Evolutionary conservation across 2,888 invertebrate genomes (phyloP), one percentile per base, ranked within the genome.

Genomic region (Pharmacophagus antenor): DNA sequence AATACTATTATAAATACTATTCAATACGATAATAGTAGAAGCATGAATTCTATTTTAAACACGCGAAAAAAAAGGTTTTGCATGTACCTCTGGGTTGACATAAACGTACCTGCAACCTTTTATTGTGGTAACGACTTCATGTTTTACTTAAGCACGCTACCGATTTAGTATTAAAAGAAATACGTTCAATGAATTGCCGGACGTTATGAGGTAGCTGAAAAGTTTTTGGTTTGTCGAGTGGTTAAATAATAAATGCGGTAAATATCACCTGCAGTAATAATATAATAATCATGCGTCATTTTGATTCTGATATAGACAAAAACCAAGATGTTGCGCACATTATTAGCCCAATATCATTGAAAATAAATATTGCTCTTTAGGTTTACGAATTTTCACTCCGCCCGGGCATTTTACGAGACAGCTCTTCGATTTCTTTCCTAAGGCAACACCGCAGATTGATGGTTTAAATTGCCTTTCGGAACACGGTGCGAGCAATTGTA

Each of bases 171-270:
- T 67, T 64, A 61, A 69, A 73, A 70, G 74, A 77, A 76, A 73
- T 72, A 73, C 70, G 67, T 67, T 71, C 75, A 61, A 68, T 70
- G 73, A 77, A 78, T 61, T 70, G 15, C 10, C n/a, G 4, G n/a
- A 15, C 15, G 4, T 37, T n/a, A n/a, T 15, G n/a, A 37, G 37
- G 63, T 56, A 61, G 60, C 49, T 54, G 57, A 63, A 62, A 58
- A 31, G 46, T 37, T 3, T 37, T 37, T 37, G 37, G 2, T 37
- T n/a, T 15, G 2, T 31, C 15, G 10, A 31, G 15, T n/a, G n/a
- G n/a, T n/a, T n/a, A n/a, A n/a, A n/a, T n/a, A n/a, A n/a, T n/a
- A n/a, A n/a, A n/a, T n/a, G n/a, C n/a, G n/a, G n/a, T n/a, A n/a
- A n/a, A n/a, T n/a, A n/a, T n/a, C n/a, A n/a, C n/a, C n/a, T n/a